A percentile compares a stretch with the other conserved stretches of the same genome.
These are phyloP conservation scores for Parthenolecanium corni DNA, from an alignment of 2,888 invertebrate genomes.

Conservation along the genomic window DNA sequence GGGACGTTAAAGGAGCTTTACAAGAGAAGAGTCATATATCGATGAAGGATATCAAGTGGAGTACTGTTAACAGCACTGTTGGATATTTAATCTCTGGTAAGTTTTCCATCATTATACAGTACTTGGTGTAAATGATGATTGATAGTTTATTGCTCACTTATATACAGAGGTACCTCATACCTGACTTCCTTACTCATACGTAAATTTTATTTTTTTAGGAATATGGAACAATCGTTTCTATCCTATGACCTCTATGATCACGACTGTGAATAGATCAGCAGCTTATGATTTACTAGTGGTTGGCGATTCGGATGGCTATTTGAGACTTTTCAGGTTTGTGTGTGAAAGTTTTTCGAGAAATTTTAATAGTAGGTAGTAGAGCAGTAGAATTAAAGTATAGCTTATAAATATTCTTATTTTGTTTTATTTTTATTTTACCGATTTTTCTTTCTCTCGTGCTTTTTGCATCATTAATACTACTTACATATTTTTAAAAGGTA, in stretches of 20 bases:
- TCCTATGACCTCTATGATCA: slow-evolving; percentile 68
- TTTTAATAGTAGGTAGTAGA: not conserved
- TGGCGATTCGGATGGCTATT: slow-evolving; percentile 80
- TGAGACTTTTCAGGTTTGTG: slow-evolving; percentile 63
- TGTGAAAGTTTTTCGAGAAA: too few species aligned
- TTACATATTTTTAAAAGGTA: too few species aligned
- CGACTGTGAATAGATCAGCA: slow-evolving; percentile 68
- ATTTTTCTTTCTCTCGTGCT: slow-evolving; percentile 30
- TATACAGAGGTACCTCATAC: too few species aligned
- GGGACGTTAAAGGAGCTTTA: slow-evolving; percentile 79
- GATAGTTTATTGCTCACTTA: not conserved
- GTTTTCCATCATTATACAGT: too few species aligned
- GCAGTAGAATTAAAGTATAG: not conserved
- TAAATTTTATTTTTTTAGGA: slow-evolving; percentile 45
- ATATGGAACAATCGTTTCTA: slow-evolving; percentile 86
- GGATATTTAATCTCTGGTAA: slow-evolving; percentile 76
- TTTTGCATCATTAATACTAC: too few species aligned
- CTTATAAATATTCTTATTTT: not conserved
- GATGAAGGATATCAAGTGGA: slow-evolving; percentile 85
- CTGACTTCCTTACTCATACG: too few species aligned
- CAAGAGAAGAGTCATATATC: slow-evolving; percentile 78
- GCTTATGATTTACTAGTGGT: slow-evolving; percentile 71
- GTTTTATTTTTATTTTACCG: not conserved
- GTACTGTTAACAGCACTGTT: slow-evolving; percentile 73
- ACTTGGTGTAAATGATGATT: too few species aligned